Percentiles rank a stretch among this genome's conserved stretches.
Evolutionary conservation across 2,888 invertebrate genomes (phyloP).

Genomic region (Acronicta aceris): DNA sequence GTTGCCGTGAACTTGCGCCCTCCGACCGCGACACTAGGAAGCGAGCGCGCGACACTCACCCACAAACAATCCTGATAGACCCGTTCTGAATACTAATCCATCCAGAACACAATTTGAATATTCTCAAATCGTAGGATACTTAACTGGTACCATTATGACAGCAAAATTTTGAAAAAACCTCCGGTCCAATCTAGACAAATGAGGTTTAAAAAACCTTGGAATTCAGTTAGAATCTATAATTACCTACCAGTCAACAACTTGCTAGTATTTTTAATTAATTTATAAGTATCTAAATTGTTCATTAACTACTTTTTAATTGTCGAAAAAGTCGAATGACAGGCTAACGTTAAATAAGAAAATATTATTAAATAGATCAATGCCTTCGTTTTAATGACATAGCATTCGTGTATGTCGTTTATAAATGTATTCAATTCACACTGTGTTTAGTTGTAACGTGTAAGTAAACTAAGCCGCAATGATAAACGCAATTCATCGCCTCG

Average conservation of each 20-base stretch:
- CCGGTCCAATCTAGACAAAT: background rate
- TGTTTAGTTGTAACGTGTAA: too few relatives aligned
- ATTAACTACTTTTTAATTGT: too few relatives aligned
- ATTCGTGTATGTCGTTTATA: conserved; percentile 5
- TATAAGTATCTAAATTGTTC: too few relatives aligned
- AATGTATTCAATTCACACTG: conserved; percentile 1
- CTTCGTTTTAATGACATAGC: background rate
- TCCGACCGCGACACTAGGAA: conserved; percentile 10
- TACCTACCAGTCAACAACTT: too few relatives aligned
- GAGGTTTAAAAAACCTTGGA: background rate
- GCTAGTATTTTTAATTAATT: background rate
- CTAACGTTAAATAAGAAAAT: background rate
- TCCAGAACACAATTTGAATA: conserved; percentile 6
- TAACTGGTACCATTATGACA: background rate
- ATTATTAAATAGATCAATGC: background rate
- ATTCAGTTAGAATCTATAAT: too few relatives aligned
- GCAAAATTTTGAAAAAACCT: background rate
- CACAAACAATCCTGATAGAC: conserved; percentile 15
- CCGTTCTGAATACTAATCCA: conserved; percentile 6
- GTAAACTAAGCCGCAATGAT: background rate
- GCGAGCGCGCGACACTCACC: conserved; percentile 5
- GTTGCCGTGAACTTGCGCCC: conserved; percentile 36
- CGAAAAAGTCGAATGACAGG: background rate
- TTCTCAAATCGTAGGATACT: background rate
- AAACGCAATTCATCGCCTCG: conserved; percentile 9